Evolutionary conservation across 2,113 vertebrate species (phyloP).

Genomic region (Pluvianellus socialis): DNA sequence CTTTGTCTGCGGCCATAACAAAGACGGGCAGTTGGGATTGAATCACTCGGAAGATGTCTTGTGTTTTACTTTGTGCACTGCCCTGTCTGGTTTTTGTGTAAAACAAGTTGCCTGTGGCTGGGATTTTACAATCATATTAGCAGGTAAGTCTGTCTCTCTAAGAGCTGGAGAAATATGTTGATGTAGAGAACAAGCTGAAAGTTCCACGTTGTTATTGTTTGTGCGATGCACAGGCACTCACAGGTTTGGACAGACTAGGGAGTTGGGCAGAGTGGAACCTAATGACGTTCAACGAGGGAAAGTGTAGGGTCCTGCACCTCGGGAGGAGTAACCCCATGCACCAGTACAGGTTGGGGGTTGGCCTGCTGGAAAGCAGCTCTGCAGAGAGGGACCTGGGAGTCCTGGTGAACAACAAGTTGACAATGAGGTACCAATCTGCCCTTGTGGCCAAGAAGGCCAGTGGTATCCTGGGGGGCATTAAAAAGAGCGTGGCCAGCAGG

Average conservation of each 20-base stretch:
- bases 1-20: slow-evolving; percentile 89
- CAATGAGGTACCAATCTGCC: no score
- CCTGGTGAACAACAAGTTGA: background rate
- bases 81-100: slow-evolving; percentile 67
- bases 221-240: background rate
- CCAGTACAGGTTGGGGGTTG: background rate
- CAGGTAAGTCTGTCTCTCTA: slow-evolving; percentile 72
- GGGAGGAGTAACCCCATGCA: background rate
- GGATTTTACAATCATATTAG: slow-evolving; percentile 91
- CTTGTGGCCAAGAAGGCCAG: background rate
- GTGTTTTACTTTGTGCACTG: slow-evolving; percentile 76
- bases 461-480: background rate
- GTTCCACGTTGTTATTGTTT: background rate
- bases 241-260: background rate
- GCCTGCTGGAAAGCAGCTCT: background rate
- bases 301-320: background rate
- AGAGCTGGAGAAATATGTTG: background rate
- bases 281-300: background rate
- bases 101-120: slow-evolving; percentile 88
- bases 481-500: background rate
- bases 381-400: background rate
- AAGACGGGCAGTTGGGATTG: slow-evolving; percentile 89
- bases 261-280: background rate
- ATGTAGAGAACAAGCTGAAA: background rate
- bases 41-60: slow-evolving; percentile 78